Evolutionary conservation across 2,888 invertebrate species (phyloP), one percentile per base, ranked within the genome.

Genomic region (Notocelia uddmanniana): DNA sequence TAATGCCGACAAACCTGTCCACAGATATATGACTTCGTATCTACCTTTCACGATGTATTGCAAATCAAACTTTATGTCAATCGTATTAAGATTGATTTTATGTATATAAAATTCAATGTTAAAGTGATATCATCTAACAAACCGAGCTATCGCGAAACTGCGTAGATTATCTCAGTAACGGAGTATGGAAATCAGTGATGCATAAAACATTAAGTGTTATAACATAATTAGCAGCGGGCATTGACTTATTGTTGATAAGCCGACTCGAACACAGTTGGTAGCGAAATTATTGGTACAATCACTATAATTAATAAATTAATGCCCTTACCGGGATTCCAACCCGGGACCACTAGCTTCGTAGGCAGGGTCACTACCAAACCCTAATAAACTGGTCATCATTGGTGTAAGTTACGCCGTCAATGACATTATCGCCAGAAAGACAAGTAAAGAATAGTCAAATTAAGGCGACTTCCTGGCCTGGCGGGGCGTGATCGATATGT

Each of bases 91-190:
- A 18, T 45, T 26, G 11, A 15, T 45, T 26, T 26, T 45, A 1
- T 6, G 6, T 2, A 21, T 41, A 3, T 41, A 2, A 21, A 41
- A 10, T 59, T 41, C 37, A 21, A 59, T 13, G 57, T 34, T 59
- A 59, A 58, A 59, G 21, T 59, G 45, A 45, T 60, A 60, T n/a
- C 37, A 59, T 60, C 60, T 45, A 45, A 10, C 41, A 23, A 41
- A 23, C 59, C n/a, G 15, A 21, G 55, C 48, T 15, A 34, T 6
- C 70, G 37, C 11, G 57, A 55, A 50, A 63, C 48, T 58, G 69
- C 69, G 52, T 64, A 58, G 58, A 70, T 69, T 64, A 70, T 64
- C 70, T 57, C 45, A 18, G 34, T 70, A 70, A 70, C 70, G 70
- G 70, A 11, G 26, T 52, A 64, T 59, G 58, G 63, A 70, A 58